A percentile compares a stretch with the other conserved stretches of the same genome.
These are phyloP conservation scores for Crenuchus spilurus DNA, from an alignment of 2,797 vertebrate genomes.

Conservation along the genomic window DNA sequence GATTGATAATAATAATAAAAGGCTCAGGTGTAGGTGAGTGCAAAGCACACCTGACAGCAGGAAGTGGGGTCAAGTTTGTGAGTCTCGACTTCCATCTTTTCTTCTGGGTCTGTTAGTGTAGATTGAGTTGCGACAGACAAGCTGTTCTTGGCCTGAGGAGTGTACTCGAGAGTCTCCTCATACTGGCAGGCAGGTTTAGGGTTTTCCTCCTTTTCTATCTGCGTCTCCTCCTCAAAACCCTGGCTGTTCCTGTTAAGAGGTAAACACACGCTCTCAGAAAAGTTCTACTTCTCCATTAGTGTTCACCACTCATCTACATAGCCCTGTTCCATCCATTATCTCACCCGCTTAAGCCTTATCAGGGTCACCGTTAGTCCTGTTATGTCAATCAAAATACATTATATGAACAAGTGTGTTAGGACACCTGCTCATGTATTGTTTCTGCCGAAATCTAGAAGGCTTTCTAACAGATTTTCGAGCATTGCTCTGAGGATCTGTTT, in stretches of 20 bases:
- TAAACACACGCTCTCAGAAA: background rate
- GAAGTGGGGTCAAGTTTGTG: background rate
- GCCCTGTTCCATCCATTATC: too few species aligned
- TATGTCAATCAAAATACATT: too few species aligned
- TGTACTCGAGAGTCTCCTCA: slow-evolving; percentile 1
- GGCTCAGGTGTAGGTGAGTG: background rate
- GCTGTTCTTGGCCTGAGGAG: background rate
- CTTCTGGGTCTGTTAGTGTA: background rate
- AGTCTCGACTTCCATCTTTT: background rate
- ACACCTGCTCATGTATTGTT: too few species aligned
- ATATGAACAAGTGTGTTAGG: too few species aligned
- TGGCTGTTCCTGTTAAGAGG: slow-evolving; percentile 64
- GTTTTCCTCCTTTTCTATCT: background rate
- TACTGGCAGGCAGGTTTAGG: background rate
- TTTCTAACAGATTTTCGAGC: too few species aligned
- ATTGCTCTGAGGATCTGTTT: too few species aligned
- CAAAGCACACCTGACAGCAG: slow-evolving; percentile 5
- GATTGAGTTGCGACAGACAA: background rate
- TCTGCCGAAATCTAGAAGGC: too few species aligned
- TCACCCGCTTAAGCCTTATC: too few species aligned
- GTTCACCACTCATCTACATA: too few species aligned
- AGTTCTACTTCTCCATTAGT: background rate
- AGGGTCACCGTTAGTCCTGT: too few species aligned
- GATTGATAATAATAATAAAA: too few species aligned
- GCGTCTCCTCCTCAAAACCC: slow-evolving; percentile 44